Conservation (phyloP, 2,888 invertebrate species). For the Papilio gigon region DNA sequence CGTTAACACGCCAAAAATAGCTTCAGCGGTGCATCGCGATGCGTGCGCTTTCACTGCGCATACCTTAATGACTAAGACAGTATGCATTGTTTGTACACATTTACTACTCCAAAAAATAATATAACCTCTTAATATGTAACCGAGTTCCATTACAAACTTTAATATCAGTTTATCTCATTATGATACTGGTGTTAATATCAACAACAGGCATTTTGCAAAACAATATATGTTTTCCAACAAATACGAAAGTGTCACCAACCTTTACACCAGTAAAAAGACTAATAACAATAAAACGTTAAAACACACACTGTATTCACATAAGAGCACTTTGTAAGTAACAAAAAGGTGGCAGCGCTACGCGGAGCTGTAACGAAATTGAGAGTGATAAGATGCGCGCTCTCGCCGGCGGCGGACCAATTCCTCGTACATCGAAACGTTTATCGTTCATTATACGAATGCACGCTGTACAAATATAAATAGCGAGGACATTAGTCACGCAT, state of each 20-base stretch:
- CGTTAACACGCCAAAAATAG: constrained; percentile 66
- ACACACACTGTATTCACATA: constrained; percentile 24
- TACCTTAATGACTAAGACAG: constrained; percentile 15
- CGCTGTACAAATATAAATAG: constrained; percentile 68
- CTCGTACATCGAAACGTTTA: constrained; percentile 63
- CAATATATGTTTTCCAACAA: no score
- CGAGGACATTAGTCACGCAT: constrained; percentile 66
- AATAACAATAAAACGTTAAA: not conserved
- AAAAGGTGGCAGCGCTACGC: constrained; percentile 32
- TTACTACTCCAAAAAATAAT: constrained; percentile 4
- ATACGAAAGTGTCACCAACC: not conserved
- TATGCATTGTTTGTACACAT: constrained; percentile 17
- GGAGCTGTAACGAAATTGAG: constrained; percentile 58
- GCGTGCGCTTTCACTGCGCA: constrained; percentile 40
- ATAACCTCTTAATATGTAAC: not conserved
- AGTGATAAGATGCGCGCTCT: constrained; percentile 55
- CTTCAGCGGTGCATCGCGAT: constrained; percentile 50
- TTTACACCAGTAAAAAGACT: not conserved
- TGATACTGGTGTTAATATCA: no score
- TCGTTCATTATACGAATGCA: constrained; percentile 66
- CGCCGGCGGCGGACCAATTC: constrained; percentile 60
- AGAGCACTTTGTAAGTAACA: constrained; percentile 4
- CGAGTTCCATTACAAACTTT: not conserved
- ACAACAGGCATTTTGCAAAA: no score
- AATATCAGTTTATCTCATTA: not conserved